Conservation (phyloP, 1,140 invertebrate genomes). For the Drosophila kepulauana region DNA sequence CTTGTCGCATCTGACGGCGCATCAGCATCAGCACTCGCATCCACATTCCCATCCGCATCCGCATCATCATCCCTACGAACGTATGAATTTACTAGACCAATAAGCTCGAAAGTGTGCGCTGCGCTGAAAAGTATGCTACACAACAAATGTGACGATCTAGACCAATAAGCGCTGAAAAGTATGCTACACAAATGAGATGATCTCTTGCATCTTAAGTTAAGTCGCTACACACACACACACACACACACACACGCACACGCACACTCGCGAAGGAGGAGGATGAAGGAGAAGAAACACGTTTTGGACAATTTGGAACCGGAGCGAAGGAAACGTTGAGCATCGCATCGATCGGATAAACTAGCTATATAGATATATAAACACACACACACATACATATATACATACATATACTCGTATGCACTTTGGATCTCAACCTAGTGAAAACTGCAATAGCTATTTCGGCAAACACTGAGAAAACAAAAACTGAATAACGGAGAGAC, state of each 20-base stretch:
- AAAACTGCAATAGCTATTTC: constrained; percentile 41
- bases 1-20: constrained; percentile 26
- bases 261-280: not conserved
- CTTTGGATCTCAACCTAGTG: constrained; percentile 42
- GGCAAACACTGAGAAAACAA: constrained; percentile 28
- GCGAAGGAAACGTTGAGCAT: not conserved
- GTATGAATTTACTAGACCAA: constrained; percentile 82
- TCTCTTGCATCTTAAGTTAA: constrained; percentile 9
- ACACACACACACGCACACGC: not conserved
- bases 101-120: constrained; percentile 43
- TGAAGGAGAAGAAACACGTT: not conserved
- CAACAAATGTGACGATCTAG: not conserved
- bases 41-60: constrained; percentile 50
- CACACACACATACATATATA: constrained; percentile 6
- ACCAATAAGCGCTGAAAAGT: constrained; percentile 32
- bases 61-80: constrained; percentile 73
- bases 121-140: constrained; percentile 45
- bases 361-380: not conserved
- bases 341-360: constrained; percentile 7
- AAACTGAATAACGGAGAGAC: constrained; percentile 28
- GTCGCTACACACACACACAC: constrained; percentile 18
- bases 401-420: constrained; percentile 21
- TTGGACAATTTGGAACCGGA: not conserved
- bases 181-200: constrained; percentile 36
- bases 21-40: constrained; percentile 44